These are phyloP conservation scores for Drosophila novamexicana DNA, from an alignment of 1,140 invertebrate genomes.

Conservation along the genomic window DNA sequence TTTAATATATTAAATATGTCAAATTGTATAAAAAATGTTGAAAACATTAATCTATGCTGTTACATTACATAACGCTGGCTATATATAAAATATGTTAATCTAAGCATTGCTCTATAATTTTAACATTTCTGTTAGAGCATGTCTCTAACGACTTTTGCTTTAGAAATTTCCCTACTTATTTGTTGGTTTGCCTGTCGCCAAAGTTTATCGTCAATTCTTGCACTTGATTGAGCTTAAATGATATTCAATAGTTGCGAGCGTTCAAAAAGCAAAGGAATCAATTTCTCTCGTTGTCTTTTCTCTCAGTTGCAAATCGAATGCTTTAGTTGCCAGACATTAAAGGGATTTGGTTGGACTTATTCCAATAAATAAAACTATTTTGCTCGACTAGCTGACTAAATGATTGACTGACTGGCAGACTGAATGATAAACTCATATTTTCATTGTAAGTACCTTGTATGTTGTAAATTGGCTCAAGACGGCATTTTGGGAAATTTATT, in stretches of 20 bases:
- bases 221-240: conserved; percentile 72
- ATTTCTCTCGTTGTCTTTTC: conserved; percentile 2
- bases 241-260: conserved; percentile 52
- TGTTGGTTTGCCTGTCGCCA: conserved; percentile 4
- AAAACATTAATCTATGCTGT: background rate
- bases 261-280: conserved; percentile 33
- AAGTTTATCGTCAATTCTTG: conserved; percentile 73
- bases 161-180: background rate
- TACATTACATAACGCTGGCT: background rate
- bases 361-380: background rate
- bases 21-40: background rate
- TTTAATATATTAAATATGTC: background rate
- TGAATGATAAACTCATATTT: no score
- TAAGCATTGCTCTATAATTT: background rate
- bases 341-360: background rate
- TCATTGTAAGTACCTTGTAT: no score
- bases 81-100: background rate
- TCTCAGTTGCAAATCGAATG: background rate
- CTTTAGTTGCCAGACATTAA: conserved; percentile 7
- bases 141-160: background rate
- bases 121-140: conserved; percentile 5
- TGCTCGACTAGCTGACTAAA: no score
- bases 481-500: no score
- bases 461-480: no score
- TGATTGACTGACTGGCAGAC: no score